phyloP scores from a whole-genome alignment of 2,113 vertebrate species.

The Ondatra zibethicus region DNA sequence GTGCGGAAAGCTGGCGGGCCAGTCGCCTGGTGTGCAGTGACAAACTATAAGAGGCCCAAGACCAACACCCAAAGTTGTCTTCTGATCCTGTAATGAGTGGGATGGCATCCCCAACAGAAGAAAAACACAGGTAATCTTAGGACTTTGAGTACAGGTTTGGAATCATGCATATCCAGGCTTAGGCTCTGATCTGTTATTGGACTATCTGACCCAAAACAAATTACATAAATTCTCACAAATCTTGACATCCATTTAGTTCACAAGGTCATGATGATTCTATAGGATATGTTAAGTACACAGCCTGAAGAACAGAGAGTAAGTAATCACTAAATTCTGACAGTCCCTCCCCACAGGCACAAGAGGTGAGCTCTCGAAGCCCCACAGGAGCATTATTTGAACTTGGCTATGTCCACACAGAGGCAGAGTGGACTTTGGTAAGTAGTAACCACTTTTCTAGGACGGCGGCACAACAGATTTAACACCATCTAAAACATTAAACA shows the following conservation, averaged over 20 bases:
- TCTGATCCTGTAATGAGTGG: background rate
- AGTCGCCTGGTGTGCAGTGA: background rate
- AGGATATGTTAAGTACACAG: background rate
- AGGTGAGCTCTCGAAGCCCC: background rate
- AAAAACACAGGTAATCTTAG: background rate
- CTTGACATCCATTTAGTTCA: constrained; percentile 33
- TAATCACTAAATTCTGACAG: background rate
- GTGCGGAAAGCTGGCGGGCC: background rate
- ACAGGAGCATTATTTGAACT: background rate
- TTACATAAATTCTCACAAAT: background rate
- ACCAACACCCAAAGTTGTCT: background rate
- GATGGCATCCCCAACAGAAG: background rate
- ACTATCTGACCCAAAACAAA: background rate
- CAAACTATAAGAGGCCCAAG: background rate
- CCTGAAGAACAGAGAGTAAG: background rate
- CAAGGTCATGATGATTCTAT: background rate
- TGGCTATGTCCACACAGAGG: background rate
- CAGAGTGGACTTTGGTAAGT: background rate
- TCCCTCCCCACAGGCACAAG: background rate
- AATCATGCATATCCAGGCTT: background rate
- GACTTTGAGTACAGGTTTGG: background rate
- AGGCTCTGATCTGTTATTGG: background rate
- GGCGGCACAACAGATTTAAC: background rate
- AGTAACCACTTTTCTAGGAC: background rate
- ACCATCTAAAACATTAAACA: background rate